phyloP scores from a whole-genome alignment of 1,140 invertebrate species.

The Scaptodrosophila lebanonensis region DNA sequence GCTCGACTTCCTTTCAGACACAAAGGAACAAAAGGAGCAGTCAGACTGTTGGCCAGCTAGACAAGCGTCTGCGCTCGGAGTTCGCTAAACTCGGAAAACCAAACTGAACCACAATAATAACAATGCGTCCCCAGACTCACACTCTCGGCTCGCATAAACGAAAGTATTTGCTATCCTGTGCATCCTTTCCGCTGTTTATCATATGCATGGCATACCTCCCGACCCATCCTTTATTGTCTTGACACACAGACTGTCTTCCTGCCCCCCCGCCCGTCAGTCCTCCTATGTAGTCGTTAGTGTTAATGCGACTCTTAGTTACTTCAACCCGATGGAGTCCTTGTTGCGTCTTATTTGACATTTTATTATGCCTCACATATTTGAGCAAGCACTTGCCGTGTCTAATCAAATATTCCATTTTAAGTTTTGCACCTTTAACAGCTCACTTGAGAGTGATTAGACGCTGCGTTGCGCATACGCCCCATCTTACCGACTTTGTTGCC shows the following conservation, averaged over 20 bases:
- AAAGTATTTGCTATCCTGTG: conserved; percentile 8
- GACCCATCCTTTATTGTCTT: no score
- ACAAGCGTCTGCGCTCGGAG: conserved; percentile 11
- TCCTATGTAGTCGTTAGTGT: conserved; percentile 11
- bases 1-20: conserved; percentile 14
- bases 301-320: conserved; percentile 27
- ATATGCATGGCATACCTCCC: neutral
- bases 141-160: neutral
- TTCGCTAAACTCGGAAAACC: conserved; percentile 40
- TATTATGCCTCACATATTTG: conserved; percentile 9
- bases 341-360: conserved; percentile 22
- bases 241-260: neutral
- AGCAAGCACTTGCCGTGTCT: conserved; percentile 12
- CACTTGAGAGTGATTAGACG: conserved; percentile 51
- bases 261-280: neutral
- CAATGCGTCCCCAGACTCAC: neutral
- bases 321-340: conserved; percentile 29
- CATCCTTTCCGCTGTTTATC: conserved; percentile 26
- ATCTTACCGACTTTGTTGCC: neutral
- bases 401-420: conserved; percentile 58
- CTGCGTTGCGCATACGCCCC: no score
- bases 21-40: no score
- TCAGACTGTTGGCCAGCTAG: no score
- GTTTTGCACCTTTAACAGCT: conserved; percentile 29
- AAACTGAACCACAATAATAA: conserved; percentile 9